Evolutionary conservation across 2,797 vertebrate genomes (phyloP), one percentile per base, ranked within the genome.

Genomic region (Microtus agrestis): DNA sequence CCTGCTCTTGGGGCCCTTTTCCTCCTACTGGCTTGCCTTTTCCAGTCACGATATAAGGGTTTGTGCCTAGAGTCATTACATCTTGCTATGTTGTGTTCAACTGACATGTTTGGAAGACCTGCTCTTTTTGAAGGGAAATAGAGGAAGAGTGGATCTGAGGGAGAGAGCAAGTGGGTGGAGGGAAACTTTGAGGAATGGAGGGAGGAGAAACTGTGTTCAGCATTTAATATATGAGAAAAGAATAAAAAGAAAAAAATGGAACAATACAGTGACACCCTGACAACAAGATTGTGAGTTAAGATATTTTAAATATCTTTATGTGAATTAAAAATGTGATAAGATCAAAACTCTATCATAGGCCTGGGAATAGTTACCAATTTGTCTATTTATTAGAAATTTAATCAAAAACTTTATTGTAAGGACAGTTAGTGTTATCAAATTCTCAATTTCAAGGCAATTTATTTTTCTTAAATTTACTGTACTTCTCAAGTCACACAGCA

Each of bases 381-480:
- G 21, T 29, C 15, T 25, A 40, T 65, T 65, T 31, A 34, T 34
- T 84, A 65, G 5, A 34, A 84, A 19, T 11, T 29, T 65, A 81
- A 81, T 37, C 12, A 63, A 11, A 91, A 86, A 69, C 6, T 10
- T 84, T 61, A 37, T 56, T 94, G 1, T 92, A 87, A 87, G 13
- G 37, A 67, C 79, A 17, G 82, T 37, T 81, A 65, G 2, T 74
- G 27, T 31, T 0, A 87, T 81, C 31, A 91, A 51, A 13, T 77
- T 84, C 34, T 87, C 51, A 87, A 46, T 0, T 51, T 94, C 4
- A 8, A 23, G 0, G 11, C 73, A 84, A 76, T 85, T 78, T 85
- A 48, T 69, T 89, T 91, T 93, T 92, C 67, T 56, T 77, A 89
- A 89, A 84, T 91, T 79, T 5, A 69, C 25, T 4, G 5, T 51